These are phyloP conservation scores for Hippoglossus hippoglossus DNA, from an alignment of 2,797 vertebrate species.

Conservation along the genomic window DNA sequence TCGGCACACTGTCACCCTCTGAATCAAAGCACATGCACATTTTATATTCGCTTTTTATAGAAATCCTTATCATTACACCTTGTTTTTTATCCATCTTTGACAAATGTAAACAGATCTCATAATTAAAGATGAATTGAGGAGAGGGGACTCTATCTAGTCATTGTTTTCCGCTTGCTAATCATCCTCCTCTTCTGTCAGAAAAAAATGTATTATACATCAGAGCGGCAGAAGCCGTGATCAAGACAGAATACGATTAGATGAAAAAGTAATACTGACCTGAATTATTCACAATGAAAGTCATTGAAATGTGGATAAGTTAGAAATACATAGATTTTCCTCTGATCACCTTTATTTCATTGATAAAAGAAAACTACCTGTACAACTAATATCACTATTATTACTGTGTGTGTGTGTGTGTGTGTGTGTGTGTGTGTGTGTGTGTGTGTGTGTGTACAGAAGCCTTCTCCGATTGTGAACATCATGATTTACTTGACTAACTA, in stretches of 20 bases:
- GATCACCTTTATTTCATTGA: neutral
- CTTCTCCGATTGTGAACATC: neutral
- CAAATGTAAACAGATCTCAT: conserved; percentile 11
- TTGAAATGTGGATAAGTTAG: neutral
- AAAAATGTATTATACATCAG: neutral
- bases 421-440: too few relatives aligned
- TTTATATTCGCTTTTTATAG: neutral
- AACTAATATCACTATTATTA: neutral
- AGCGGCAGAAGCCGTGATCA: neutral
- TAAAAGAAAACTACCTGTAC: neutral
- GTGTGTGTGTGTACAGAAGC: too few relatives aligned
- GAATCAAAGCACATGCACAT: conserved; percentile 12
- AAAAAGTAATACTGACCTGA: neutral
- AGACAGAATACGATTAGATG: neutral
- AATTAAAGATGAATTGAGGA: neutral
- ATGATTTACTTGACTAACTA: neutral
- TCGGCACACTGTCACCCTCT: conserved; percentile 26
- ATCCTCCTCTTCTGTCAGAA: neutral
- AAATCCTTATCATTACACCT: neutral
- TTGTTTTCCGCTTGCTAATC: neutral
- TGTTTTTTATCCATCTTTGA: conserved; percentile 1
- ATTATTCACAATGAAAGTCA: neutral
- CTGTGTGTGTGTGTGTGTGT: too few relatives aligned
- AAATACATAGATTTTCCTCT: neutral
- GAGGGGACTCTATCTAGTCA: neutral